Conservation (phyloP, 2,888 invertebrate species). For the Lithosia quadra region DNA sequence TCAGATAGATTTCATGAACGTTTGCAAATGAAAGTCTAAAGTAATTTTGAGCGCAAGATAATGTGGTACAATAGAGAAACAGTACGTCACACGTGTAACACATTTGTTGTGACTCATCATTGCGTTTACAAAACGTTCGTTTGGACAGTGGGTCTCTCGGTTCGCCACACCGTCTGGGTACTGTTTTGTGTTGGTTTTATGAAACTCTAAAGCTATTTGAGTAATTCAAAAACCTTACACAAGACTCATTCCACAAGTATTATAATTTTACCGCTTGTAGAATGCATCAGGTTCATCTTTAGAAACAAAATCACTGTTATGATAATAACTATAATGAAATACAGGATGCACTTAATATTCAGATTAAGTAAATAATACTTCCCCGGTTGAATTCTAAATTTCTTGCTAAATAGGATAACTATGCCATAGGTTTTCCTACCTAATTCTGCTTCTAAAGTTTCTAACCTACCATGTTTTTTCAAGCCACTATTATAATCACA, state of each 20-base stretch:
- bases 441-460: too few relatives aligned
- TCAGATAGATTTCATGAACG: too few relatives aligned
- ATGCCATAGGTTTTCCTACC: too few relatives aligned
- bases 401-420: neutral
- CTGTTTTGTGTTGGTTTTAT: too few relatives aligned
- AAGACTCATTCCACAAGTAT: neutral
- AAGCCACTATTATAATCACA: too few relatives aligned
- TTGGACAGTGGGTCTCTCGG: constrained; percentile 28
- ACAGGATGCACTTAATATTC: neutral
- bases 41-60: too few relatives aligned
- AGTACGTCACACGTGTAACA: constrained; percentile 30
- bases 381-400: neutral
- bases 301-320: neutral
- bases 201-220: neutral
- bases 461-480: too few relatives aligned
- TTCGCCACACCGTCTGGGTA: neutral
- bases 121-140: neutral
- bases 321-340: too few relatives aligned
- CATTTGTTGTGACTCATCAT: constrained; percentile 35
- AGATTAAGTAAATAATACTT: neutral
- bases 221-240: neutral
- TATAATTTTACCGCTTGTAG: constrained; percentile 1
- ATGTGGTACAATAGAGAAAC: constrained; percentile 9
- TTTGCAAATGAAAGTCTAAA: neutral
- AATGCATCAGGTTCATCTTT: neutral